These are phyloP conservation scores for Semnornis frantzii DNA, from an alignment of 2,113 vertebrate genomes.

Conservation along the genomic window DNA sequence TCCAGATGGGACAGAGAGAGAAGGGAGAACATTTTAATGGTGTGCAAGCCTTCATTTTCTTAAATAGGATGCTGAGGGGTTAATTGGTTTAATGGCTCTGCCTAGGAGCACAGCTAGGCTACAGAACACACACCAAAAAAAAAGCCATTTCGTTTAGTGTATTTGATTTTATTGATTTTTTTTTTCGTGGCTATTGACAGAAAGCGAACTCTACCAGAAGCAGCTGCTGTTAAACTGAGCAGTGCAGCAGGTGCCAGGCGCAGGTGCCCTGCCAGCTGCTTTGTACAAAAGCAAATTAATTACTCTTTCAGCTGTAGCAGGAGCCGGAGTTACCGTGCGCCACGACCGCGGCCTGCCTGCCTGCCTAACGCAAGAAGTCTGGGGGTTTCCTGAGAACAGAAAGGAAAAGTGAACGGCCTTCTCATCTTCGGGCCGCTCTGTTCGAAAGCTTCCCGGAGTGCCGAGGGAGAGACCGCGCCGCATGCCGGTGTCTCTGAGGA, in stretches of 20 bases:
- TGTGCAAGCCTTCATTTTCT: not conserved
- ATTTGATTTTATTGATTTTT: not conserved
- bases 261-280: not conserved
- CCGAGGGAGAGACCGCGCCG: too few relatives aligned
- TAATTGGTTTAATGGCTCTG: not conserved
- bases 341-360: not conserved
- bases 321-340: accelerated
- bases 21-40: not conserved
- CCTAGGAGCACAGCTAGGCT: not conserved
- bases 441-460: not conserved
- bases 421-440: accelerated
- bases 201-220: not conserved
- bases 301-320: not conserved
- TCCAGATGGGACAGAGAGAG: accelerated
- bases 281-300: not conserved
- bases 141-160: not conserved
- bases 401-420: accelerated
- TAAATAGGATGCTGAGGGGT: not conserved
- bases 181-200: not conserved
- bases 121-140: not conserved
- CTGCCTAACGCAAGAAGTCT: accelerated
- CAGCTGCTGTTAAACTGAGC: not conserved
- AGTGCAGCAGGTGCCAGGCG: not conserved
- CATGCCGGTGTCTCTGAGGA: not conserved
- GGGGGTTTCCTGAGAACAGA: accelerated